These are phyloP conservation scores for Mylabris phalerata DNA, from an alignment of 1,140 invertebrate genomes.

Conservation along the genomic window DNA sequence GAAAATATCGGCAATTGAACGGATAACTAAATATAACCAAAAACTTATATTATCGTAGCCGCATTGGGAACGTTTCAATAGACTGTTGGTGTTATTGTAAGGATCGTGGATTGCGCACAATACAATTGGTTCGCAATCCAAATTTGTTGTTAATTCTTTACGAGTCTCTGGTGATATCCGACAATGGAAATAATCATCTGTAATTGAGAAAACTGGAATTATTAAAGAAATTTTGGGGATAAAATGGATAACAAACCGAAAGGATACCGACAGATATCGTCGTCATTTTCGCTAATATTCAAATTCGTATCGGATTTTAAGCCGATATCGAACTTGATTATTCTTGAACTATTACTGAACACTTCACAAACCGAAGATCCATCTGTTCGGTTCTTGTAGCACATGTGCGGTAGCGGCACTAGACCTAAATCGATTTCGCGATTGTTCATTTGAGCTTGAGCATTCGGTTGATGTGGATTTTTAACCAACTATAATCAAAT, in stretches of 20 bases:
- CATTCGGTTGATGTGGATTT: too few species aligned
- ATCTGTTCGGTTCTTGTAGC: slow-evolving; percentile 45
- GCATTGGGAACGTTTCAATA: slow-evolving; percentile 59
- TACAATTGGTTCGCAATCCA: slow-evolving; percentile 50
- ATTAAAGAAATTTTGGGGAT: not conserved
- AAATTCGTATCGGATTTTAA: slow-evolving; percentile 41
- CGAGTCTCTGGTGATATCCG: slow-evolving; percentile 44
- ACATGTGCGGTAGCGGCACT: slow-evolving; percentile 53
- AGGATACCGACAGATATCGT: slow-evolving; percentile 40
- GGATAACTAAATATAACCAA: slow-evolving; percentile 62
- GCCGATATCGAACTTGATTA: slow-evolving; percentile 47
- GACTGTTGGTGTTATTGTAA: slow-evolving; percentile 54
- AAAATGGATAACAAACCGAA: slow-evolving; percentile 21
- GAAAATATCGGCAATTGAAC: slow-evolving; percentile 70
- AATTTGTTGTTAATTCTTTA: slow-evolving; percentile 19
- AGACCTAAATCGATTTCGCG: not conserved
- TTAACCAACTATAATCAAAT: too few species aligned
- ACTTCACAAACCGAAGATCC: slow-evolving; percentile 51
- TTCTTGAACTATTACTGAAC: slow-evolving; percentile 51
- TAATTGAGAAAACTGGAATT: slow-evolving; percentile 9
- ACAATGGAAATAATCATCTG: slow-evolving; percentile 50
- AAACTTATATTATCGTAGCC: slow-evolving; percentile 60
- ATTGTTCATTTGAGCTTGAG: too few species aligned
- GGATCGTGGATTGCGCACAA: slow-evolving; percentile 62
- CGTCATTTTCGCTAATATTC: slow-evolving; percentile 40